Base-by-base conservation (phyloP, 2,888 invertebrate species). In the Glomeris marginata region DNA sequence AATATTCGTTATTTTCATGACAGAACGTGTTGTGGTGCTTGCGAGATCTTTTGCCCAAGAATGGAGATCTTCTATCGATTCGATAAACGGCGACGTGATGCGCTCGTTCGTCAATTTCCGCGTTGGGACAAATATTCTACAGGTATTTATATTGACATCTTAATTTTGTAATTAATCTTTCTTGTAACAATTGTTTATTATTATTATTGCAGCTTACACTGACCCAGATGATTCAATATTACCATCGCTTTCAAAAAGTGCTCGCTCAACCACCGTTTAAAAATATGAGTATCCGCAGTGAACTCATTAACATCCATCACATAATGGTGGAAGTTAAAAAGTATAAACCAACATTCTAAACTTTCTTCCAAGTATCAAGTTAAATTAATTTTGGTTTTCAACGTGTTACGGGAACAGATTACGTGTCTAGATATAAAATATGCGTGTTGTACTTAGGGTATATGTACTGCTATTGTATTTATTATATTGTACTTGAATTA, bases 281-380 rank as follows among this genome's bases (percentile, higher is more conserved):
- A 49, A 64, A 66, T 50, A 59, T 69, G 55, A 64, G 70, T 45
- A 67, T 70, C 47, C 63, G 69, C 56, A 83, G 86, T 6, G 91
- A 95, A 66, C 75, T 98, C 48, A 90, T 95, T 2, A 97, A 97
- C 66, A 91, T 95, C 62, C 98, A 98, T 71, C 88, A 94, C 53
- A 85, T 98, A 52, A 97, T 97, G 90, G 91, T 95, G 1, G 97
- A 99, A 74, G 87, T 98, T 56, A 99, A 98, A 69, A 97, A 97
- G 72, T 95, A 95, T 69, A 98, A 97, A 72, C 90, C 90, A 6
- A 86, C 83, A 67, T 97, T 87, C 71, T 92, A 28, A 28, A n/a
- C n/a, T n/a, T n/a, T n/a, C n/a, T n/a, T n/a, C n/a, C n/a, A 72
- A 58, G 46, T 15, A n/a, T n/a, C n/a, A n/a, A n/a, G n/a, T n/a